Conservation (phyloP, 1,140 invertebrate genomes). For the Drosophila fuyamai region DNA sequence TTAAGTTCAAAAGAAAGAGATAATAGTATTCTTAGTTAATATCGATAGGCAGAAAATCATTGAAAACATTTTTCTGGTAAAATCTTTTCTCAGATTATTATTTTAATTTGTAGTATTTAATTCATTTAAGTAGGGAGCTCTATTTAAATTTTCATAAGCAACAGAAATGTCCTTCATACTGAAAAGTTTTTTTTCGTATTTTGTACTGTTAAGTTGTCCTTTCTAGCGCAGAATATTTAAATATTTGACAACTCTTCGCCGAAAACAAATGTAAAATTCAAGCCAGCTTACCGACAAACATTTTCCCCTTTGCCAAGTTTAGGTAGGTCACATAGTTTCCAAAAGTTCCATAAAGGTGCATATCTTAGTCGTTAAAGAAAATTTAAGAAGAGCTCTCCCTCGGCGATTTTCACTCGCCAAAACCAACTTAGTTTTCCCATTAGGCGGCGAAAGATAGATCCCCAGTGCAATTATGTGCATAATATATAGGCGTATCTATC, state of each 20-base stretch:
- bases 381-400: conserved; percentile 18
- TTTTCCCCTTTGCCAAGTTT: conserved; percentile 21
- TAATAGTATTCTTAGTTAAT: no score
- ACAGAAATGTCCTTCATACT: not conserved
- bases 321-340: conserved; percentile 35
- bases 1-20: no score
- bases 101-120: not conserved
- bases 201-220: not conserved
- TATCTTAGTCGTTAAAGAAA: conserved; percentile 25
- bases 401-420: not conserved
- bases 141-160: not conserved
- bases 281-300: conserved; percentile 19
- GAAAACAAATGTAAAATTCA: conserved; percentile 30
- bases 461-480: conserved; percentile 45
- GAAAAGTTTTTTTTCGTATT: not conserved
- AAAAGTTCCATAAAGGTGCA: conserved; percentile 46
- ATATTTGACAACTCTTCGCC: conserved; percentile 16
- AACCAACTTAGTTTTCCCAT: conserved; percentile 35
- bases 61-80: no score
- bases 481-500: conserved; percentile 32
- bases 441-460: conserved; percentile 5
- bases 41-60: no score
- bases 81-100: not conserved
- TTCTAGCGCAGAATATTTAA: conserved; percentile 5
- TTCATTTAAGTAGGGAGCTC: not conserved